Evolutionary conservation across 2,888 invertebrate species (phyloP).

Genomic region (Nudaria mundana): DNA sequence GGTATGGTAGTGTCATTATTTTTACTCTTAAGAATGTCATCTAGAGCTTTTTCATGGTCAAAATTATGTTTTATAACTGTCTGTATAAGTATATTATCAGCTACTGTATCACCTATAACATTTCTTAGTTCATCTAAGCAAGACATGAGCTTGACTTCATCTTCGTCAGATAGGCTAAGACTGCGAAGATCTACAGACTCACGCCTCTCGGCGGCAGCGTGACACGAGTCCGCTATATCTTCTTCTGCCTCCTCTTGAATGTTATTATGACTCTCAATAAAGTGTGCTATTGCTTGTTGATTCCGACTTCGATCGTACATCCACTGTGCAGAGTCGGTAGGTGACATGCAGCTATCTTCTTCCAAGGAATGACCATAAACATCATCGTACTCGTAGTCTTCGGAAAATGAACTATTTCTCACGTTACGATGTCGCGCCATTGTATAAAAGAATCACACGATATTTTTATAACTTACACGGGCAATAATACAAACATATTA

Average conservation of each 20-base stretch:
- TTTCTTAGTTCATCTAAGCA: slow-evolving; percentile 92
- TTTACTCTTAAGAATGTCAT: slow-evolving; percentile 83
- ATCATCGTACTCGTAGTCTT: slow-evolving; percentile 96
- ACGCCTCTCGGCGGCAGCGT: slow-evolving; percentile 49
- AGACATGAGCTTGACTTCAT: slow-evolving; percentile 88
- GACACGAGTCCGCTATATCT: slow-evolving; percentile 46
- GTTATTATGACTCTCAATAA: slow-evolving; percentile 87
- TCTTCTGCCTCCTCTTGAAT: slow-evolving; percentile 85
- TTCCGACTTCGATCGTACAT: slow-evolving; percentile 90
- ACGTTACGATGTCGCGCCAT: slow-evolving; percentile 95
- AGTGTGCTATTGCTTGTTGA: slow-evolving; percentile 87
- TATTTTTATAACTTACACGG: slow-evolving; percentile 4
- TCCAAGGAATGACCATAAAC: slow-evolving; percentile 97
- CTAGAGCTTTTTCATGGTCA: slow-evolving; percentile 86
- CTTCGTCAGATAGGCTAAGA: slow-evolving; percentile 82
- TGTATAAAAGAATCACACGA: slow-evolving; percentile 12
- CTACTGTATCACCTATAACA: slow-evolving; percentile 88
- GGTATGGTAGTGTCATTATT: slow-evolving; percentile 36
- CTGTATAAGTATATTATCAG: slow-evolving; percentile 87
- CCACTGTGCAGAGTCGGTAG: slow-evolving; percentile 92
- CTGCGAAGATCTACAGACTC: slow-evolving; percentile 75
- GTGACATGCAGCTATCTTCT: slow-evolving; percentile 95
- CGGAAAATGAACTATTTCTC: slow-evolving; percentile 91
- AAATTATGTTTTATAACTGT: slow-evolving; percentile 87
- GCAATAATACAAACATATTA: slow-evolving; percentile 17